A percentile compares a stretch with the other conserved stretches of the same genome.
Conservation (phyloP, 2,888 invertebrate species). For the Tipula confusa region DNA sequence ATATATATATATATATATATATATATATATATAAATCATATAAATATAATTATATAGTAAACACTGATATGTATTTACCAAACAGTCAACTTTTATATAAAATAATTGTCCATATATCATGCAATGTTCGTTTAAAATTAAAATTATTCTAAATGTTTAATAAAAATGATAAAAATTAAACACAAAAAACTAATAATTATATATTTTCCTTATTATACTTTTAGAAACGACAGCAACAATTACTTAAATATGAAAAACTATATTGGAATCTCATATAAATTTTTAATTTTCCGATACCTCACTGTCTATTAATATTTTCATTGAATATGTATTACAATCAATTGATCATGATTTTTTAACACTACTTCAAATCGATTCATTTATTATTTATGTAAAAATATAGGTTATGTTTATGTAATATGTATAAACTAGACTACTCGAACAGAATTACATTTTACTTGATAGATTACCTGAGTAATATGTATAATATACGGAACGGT, state of each 20-base stretch:
- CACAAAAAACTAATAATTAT: neutral
- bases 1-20: too few species aligned
- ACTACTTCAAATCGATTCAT: constrained; percentile 3
- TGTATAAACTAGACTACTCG: too few species aligned
- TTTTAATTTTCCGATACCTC: neutral
- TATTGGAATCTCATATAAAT: neutral
- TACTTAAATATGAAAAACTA: neutral
- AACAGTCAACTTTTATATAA: too few species aligned
- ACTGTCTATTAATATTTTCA: neutral
- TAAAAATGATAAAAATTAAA: neutral
- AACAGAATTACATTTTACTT: too few species aligned
- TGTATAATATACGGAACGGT: too few species aligned
- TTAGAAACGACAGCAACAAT: neutral
- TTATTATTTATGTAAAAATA: neutral
- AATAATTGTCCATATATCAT: neutral
- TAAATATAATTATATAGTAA: too few species aligned
- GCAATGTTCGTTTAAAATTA: neutral
- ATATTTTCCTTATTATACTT: neutral
- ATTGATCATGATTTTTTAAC: neutral
- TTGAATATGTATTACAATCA: neutral
- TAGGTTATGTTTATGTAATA: neutral
- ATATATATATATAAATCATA: too few species aligned
- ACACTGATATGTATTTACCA: too few species aligned
- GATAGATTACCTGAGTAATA: too few species aligned
- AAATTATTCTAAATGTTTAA: neutral